A percentile compares a stretch with the other conserved stretches of the same genome.
Evolutionary conservation across 2,113 vertebrate genomes (phyloP).

Genomic region (Arenaria interpres): DNA sequence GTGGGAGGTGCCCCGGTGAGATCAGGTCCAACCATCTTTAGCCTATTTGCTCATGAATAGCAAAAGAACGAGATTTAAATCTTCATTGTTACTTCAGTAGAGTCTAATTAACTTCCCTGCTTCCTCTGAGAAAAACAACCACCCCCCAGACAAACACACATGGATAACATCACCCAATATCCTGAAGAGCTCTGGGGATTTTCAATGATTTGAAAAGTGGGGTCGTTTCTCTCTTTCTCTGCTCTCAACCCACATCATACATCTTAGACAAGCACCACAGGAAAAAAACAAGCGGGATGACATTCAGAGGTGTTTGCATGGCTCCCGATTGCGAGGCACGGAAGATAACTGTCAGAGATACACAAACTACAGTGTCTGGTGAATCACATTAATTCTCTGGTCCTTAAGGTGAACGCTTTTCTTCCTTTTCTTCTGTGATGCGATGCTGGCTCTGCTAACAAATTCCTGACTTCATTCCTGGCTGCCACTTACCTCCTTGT

Average conservation of each 20-base stretch:
- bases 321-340: not conserved
- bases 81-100: conserved; percentile 24
- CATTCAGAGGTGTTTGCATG: not conserved
- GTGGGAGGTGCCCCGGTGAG: not conserved
- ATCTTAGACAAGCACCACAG: not conserved
- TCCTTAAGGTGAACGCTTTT: not conserved
- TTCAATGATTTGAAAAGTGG: not conserved
- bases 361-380: not conserved
- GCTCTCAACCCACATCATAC: not conserved
- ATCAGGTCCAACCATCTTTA: not conserved
- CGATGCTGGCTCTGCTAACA: not conserved
- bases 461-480: not conserved
- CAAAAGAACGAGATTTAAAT: conserved; percentile 35
- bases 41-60: conserved; percentile 14
- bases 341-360: not conserved
- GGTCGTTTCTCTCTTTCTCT: not conserved
- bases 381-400: not conserved
- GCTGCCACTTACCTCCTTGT: not conserved
- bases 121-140: conserved; percentile 19
- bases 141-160: not conserved
- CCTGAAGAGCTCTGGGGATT: conserved; percentile 15
- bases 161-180: conserved; percentile 47
- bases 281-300: not conserved
- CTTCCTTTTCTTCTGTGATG: not conserved
- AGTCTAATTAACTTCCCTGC: conserved; percentile 42